These are phyloP conservation scores for Gallinago media DNA, from an alignment of 2,113 vertebrate genomes.

Conservation along the genomic window DNA sequence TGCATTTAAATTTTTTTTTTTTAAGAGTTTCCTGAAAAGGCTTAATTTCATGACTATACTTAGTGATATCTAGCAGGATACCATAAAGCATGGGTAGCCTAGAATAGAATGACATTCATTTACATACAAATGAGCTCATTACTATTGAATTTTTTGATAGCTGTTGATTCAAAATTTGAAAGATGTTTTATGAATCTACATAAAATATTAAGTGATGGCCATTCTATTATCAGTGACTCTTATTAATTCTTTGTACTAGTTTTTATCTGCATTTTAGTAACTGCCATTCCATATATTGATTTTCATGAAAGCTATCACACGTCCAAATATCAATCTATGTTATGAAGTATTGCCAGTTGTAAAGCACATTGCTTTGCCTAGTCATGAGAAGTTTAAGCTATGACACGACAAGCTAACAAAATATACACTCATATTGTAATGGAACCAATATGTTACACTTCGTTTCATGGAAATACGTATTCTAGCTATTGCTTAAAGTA, in stretches of 20 bases:
- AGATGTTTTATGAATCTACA: conserved; percentile 58
- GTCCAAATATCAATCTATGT: neutral
- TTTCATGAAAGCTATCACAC: neutral
- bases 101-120: conserved; percentile 62
- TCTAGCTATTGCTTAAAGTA: neutral
- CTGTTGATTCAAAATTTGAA: conserved; percentile 67
- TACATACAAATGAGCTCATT: conserved; percentile 74
- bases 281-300: neutral
- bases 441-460: neutral
- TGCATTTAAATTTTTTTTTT: conserved; percentile 68
- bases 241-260: conserved; percentile 20
- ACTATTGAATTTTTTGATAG: conserved; percentile 52
- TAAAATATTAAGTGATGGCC: conserved; percentile 48
- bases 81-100: conserved; percentile 25
- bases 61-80: conserved; percentile 35
- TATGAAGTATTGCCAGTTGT: neutral
- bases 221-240: conserved; percentile 28
- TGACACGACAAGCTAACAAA: neutral
- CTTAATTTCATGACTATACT: conserved; percentile 33
- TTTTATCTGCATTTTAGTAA: conserved; percentile 12
- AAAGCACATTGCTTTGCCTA: neutral
- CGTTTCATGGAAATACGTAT: neutral
- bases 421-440: neutral
- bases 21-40: neutral
- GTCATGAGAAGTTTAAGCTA: neutral